Evolutionary conservation across 2,888 invertebrate genomes (phyloP), one percentile per base, ranked within the genome.

Genomic region (Lepidocyrtinus sp.): DNA sequence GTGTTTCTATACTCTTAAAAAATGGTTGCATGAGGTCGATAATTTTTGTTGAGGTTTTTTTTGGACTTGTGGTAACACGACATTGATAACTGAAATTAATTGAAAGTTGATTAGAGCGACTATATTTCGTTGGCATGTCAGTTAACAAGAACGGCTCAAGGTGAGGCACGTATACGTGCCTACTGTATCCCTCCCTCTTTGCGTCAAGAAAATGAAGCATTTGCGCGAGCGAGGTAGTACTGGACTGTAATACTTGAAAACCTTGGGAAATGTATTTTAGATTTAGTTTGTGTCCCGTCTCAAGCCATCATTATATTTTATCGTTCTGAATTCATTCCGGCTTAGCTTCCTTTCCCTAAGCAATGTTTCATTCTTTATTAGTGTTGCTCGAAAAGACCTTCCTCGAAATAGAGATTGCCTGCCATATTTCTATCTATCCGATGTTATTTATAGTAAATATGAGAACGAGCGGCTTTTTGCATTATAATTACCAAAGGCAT

Each of bases 51-150:
- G n/a, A n/a, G n/a, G 17, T 7, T 50, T 2, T 50, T 2, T n/a
- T 36, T 15, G 50, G 50, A n/a, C 50, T 12, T 50, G 2, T n/a
- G 50, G 50, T n/a, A 50, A 50, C 15, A 36, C 12, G 50, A 17
- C 12, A 50, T 50, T 50, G 50, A 50, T 17, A 50, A 50, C n/a
- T 50, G 17, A 50, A 50, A 50, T 50, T 50, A 50, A 50, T 50
- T 50, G 2, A 17, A n/a, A 15, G 12, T 2, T 50, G 2, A 50
- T n/a, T 2, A 7, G 50, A 50, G 17, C 50, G 50, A 50, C 5
- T 17, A 50, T 50, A 12, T 50, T 7, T 15, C 17, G 50, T 15
- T 50, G 50, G 50, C 50, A 50, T 50, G 50, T 50, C 50, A 12
- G 2, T 50, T 7, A 50, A 2, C 2, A 50, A 50, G n/a, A 50